These are phyloP conservation scores for Pomatorhinus ruficollis DNA, from an alignment of 2,113 vertebrate genomes.

Conservation along the genomic window DNA sequence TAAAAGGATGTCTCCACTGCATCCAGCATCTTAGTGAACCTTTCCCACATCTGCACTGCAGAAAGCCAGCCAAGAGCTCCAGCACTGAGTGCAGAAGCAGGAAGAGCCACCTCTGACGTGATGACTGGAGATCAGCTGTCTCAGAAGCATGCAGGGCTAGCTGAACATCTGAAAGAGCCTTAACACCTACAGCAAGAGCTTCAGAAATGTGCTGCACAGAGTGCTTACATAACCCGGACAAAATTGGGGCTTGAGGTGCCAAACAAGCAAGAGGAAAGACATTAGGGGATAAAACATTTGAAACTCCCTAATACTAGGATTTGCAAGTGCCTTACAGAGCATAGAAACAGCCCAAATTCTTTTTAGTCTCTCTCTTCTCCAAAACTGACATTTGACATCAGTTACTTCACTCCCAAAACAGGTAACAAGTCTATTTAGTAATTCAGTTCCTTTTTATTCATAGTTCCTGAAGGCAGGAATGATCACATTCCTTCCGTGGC, in stretches of 20 bases:
- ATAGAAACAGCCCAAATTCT: not conserved
- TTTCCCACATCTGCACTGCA: not conserved
- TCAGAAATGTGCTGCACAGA: not conserved
- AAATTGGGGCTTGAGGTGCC: not conserved
- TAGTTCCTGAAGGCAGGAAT: not conserved
- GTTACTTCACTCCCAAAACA: not conserved
- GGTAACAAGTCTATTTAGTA: not conserved
- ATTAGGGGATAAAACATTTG: not conserved
- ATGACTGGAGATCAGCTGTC: not conserved
- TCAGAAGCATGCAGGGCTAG: not conserved
- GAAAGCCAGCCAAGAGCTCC: not conserved
- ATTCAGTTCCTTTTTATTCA: not conserved
- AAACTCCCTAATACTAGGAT: not conserved
- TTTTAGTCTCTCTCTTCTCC: not conserved
- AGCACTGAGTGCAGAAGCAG: not conserved
- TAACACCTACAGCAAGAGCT: not conserved
- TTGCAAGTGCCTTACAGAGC: not conserved
- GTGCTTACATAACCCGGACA: not conserved
- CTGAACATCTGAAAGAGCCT: accelerated
- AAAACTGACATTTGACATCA: not conserved
- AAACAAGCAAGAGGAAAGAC: not conserved
- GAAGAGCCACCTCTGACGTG: not conserved
- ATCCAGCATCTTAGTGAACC: not conserved
- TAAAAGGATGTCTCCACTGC: not conserved
- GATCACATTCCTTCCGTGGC: not conserved